Evolutionary conservation across 2,888 invertebrate species (phyloP), one percentile per base, ranked within the genome.

Genomic region (Malacosoma neustria): DNA sequence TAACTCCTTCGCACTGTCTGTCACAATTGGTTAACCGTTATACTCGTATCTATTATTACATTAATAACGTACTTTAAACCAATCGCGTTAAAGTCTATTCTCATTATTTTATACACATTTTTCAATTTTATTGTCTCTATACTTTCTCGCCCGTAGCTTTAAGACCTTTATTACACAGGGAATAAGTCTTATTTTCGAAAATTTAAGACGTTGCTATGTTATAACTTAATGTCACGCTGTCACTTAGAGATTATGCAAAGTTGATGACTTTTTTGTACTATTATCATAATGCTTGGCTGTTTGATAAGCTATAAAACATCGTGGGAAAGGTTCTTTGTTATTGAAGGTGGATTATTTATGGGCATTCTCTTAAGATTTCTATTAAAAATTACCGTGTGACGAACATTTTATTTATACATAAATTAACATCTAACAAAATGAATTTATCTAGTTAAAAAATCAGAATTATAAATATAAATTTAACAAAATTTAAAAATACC

Each of bases 201-300:
- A 22, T 2, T 22, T 7, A 22, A 9, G 5, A 22, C 22, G 9
- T 6, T 22, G 22, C 9, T 2, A 22, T 22, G 22, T 22, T 22
- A 69, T 66, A 71, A 65, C 73, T 75, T 75, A 74, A 73, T 72
- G 73, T 71, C 72, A 68, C 44, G 50, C 57, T 65, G 70, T 72
- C 73, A 65, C 61, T 62, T 54, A 57, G 60, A 56, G 75, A 79
- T 81, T 81, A 82, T 81, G 79, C 77, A 77, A 80, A 82, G 77
- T 66, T 67, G 64, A 60, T 42, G 49, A 51, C 70, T 70, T 72
- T 75, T 72, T 69, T 71, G 72, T 74, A 69, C 63, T 70, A 77
- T 75, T 73, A 72, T 62, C 73, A 72, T 77, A 75, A 68, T 70
- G 65, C 65, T 60, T 60, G 55, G 68, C 61, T 66, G 64, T 72